Evolutionary conservation across 2,888 invertebrate species (phyloP), one percentile per base, ranked within the genome.

Genomic region (Micropterix aruncella): DNA sequence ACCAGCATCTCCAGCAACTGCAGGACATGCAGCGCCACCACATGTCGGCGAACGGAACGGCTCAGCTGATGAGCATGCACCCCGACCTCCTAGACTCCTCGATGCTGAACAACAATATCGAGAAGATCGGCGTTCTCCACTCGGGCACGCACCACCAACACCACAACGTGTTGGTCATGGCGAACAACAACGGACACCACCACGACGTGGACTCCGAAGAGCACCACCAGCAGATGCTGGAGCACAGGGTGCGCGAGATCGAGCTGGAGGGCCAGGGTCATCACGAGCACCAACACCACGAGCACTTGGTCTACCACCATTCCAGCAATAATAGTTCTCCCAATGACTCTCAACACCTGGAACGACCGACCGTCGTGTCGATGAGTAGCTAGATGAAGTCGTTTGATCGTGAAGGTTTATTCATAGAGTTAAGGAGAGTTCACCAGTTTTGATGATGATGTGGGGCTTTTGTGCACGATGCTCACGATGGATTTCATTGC

Each of bases 331-430:
- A 27, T 27, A 27, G 42, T 46, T 45, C 48, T 19, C 54, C 62
- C 49, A 51, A 55, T 50, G 57, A 63, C 54, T 53, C 60, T 50
- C 62, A 61, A 43, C 69, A 69, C 27, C 56, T 63, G 44, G 74
- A 74, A 18, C 66, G 74, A 46, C 66, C 72, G 49, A 68, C 71
- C 46, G 73, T 73, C 46, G 74, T 73, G 19, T 72, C 74, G 47
- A 58, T 73, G 56, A 66, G 64, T 57, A 66, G 67, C 61, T 67
- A 64, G 66, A 58, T 65, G n/a, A n/a, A n/a, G n/a, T n/a, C n/a
- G n/a, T n/a, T n/a, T n/a, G n/a, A n/a, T n/a, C n/a, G n/a, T n/a
- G n/a, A n/a, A n/a, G n/a, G n/a, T n/a, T n/a, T n/a, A n/a, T n/a
- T n/a, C n/a, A n/a, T n/a, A n/a, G n/a, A n/a, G n/a, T n/a, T n/a